Base-by-base conservation (phyloP, 1,140 invertebrate species). In the Lasaia peninsularis region DNA sequence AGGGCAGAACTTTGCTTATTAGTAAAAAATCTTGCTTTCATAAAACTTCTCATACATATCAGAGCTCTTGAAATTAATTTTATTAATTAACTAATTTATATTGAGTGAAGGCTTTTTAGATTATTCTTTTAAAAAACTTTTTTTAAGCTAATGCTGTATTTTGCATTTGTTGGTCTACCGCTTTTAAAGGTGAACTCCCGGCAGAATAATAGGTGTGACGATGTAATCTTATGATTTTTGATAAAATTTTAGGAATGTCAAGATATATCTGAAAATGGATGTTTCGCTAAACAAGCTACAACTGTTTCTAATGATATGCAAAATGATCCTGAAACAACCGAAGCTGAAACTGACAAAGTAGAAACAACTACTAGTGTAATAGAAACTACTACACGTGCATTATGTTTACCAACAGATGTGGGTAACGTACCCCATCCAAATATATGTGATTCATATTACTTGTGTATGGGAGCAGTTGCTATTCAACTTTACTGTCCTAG, bases 371-470 rank as follows among this genome's bases (percentile, higher is more conserved):
- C 56, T 49, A 60, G 49, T 1, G 37, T 56, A 12, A 20, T 32
- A 33, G 53, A 56, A 56, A 16, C 37, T 14, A 48, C 53, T n/a
- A 48, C 53, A 28, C 35, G 40, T 16, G 18, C 18, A 6, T 58
- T 72, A 10, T 76, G 73, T 63, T 56, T 60, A 12, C 35, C 52
- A 16, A 65, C 56, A 10, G 28, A 55, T 2, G 70, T 65, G 8
- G 73, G 71, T 2, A 75, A 69, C 24, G 37, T 75, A 0, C 51
- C 73, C 8, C 58, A 78, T 64, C 67, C 73, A 11, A 21, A 56
- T 1, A 20, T 31, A 2, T 77, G 75, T 58, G 62, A 73, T 49
- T 58, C 60, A 10, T 73, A 59, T 31, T 71, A 67, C 16, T 55
- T 75, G 53, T 73, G 75, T 11, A 33, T 53, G 3, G 65, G 51